Evolutionary conservation across 2,888 invertebrate genomes (phyloP).

Genomic region (Meiosimyza platycephala): DNA sequence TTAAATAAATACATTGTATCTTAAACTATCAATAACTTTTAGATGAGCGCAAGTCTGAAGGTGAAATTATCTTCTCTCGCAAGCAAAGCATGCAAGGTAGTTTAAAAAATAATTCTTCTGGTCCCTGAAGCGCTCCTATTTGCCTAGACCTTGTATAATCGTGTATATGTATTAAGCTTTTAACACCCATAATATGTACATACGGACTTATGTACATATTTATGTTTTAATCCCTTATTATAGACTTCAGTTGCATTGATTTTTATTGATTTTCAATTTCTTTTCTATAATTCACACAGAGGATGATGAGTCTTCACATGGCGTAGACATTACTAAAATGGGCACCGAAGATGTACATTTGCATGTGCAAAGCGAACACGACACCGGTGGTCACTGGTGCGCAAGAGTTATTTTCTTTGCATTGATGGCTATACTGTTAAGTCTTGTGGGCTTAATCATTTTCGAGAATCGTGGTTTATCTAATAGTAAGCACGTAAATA

Average conservation of each 20-base stretch:
- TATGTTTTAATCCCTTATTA: neutral
- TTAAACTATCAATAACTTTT: constrained; percentile 27
- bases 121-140: neutral
- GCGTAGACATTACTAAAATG: constrained; percentile 66
- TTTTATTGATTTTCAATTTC: neutral
- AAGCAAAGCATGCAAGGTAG: constrained; percentile 65
- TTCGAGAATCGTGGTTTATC: constrained; percentile 82
- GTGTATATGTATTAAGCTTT: neutral
- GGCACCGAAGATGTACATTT: constrained; percentile 79
- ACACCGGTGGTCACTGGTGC: constrained; percentile 85
- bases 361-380: constrained; percentile 81
- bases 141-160: neutral
- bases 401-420: constrained; percentile 86
- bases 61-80: constrained; percentile 62
- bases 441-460: constrained; percentile 82
- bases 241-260: neutral
- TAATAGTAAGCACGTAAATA: constrained; percentile 74
- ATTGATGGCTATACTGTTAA: constrained; percentile 77
- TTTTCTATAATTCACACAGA: constrained; percentile 13
- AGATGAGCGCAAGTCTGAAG: constrained; percentile 65
- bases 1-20: neutral
- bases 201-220: no score
- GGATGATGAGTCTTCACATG: constrained; percentile 66
- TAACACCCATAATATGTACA: neutral
- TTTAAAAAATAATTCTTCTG: constrained; percentile 7